phyloP scores from a whole-genome alignment of 1,140 invertebrate species.

The Artemia franciscana region DNA sequence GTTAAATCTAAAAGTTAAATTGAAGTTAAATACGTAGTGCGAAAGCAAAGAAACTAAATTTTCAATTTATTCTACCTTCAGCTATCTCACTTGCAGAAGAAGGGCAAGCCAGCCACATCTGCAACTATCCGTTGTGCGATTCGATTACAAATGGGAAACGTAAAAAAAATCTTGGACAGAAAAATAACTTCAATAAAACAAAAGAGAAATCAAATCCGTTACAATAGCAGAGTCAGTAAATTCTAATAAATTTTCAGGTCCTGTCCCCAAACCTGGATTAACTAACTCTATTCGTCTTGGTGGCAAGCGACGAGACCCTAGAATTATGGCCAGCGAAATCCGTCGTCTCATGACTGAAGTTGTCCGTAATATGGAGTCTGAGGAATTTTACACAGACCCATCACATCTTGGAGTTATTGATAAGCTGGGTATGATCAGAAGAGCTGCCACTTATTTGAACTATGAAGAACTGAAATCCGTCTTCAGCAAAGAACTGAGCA shows the following conservation, averaged over 20 bases:
- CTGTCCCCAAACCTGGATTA: neutral
- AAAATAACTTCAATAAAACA: too few species aligned
- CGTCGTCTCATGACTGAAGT: slow-evolving; percentile 6
- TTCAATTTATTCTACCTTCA: too few species aligned
- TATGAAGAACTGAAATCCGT: slow-evolving; percentile 5
- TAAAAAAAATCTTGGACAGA: too few species aligned
- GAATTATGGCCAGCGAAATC: slow-evolving; percentile 3
- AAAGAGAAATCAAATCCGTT: too few species aligned
- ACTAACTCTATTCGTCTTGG: neutral
- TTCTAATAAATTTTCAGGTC: neutral
- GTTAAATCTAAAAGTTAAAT: too few species aligned
- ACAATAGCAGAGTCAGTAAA: too few species aligned
- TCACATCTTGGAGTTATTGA: neutral
- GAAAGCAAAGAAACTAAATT: too few species aligned
- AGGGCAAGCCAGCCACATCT: too few species aligned
- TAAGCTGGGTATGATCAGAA: slow-evolving; percentile 7
- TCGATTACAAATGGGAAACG: too few species aligned
- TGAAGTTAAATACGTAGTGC: too few species aligned
- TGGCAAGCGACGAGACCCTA: neutral
- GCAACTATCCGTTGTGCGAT: too few species aligned
- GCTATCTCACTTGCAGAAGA: too few species aligned
- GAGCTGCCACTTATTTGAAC: slow-evolving; percentile 4
- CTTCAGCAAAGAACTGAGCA: slow-evolving; percentile 1
- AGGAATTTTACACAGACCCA: slow-evolving; percentile 8
- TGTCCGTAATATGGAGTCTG: slow-evolving; percentile 6